Conservation (phyloP, 2,888 invertebrate species). For the Acleris sparsana region DNA sequence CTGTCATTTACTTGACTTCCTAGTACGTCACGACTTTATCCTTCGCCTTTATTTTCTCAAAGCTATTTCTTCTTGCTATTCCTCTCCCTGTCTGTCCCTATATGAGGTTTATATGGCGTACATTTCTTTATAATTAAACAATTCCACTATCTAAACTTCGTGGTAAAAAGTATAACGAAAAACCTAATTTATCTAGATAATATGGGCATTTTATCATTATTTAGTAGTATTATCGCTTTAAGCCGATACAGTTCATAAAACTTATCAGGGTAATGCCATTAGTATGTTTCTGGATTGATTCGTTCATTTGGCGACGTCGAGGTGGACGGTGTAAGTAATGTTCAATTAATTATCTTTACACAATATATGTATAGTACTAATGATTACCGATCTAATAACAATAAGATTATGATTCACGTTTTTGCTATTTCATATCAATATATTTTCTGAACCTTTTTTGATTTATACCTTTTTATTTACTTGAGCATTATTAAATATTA, state of each 20-base stretch:
- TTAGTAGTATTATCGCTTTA: conserved; percentile 14
- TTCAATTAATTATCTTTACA: background rate
- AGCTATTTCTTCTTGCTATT: no score
- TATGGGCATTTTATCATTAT: conserved; percentile 18
- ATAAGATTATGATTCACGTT: no score
- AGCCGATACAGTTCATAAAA: conserved; percentile 22
- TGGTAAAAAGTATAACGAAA: conserved; percentile 7
- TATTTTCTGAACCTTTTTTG: no score
- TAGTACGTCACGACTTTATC: no score
- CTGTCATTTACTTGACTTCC: no score
- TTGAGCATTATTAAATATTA: no score
- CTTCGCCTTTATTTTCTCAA: no score
- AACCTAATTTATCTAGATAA: conserved; percentile 16
- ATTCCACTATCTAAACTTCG: background rate
- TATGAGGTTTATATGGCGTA: no score
- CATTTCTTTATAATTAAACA: background rate
- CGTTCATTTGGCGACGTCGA: conserved; percentile 12
- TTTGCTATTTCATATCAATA: no score
- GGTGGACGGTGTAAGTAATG: conserved; percentile 15
- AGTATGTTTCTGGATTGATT: conserved; percentile 13
- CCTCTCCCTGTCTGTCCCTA: no score
- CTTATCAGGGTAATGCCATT: conserved; percentile 24
- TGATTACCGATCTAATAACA: no score
- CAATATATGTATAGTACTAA: no score
- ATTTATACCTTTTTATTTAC: background rate